Base-by-base conservation (phyloP, 1,140 invertebrate species). In the Pseudomyrmex gracilis region DNA sequence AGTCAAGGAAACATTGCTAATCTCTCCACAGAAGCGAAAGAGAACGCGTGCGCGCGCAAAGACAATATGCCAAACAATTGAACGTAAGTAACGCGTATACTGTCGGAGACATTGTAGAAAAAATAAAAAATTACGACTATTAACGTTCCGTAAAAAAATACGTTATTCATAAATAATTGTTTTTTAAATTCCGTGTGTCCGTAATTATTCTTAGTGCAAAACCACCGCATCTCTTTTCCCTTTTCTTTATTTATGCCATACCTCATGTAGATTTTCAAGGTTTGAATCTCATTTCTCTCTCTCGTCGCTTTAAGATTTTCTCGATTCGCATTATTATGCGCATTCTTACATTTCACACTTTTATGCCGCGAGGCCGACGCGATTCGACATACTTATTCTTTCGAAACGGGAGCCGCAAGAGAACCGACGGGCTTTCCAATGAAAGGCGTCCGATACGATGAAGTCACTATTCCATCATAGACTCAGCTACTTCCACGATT, bases 401-500 rank as follows among this genome's bases (percentile, higher is more conserved):
- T 24, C 66, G 53, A 58, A 80, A 60, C 20, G 10, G 53, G 15
- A 80, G 20, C 20, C 43, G 43, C 22, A 7, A 2, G 49, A 55
- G 49, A 34, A 70, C 20, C 51, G 60, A 51, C 60, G 20, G 12
- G 15, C 68, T 20, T 57, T 60, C 34, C 66, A 43, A 70, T 34
- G 53, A 80, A 58, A 71, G 66, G n/a, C 66, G 22, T 4, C 55
- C 24, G 43, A 53, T 15, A 51, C 43, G 51, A 70, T 45, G 51
- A 60, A 71, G 49, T n/a, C 24, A 74, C 74, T 61, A 74, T 73
- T 63, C 60, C 34, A 64, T 67, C 34, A 34, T 77, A 77, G 13
- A 15, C 47, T 34, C 7, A 34, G 47, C 47, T 61, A 82, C 47
- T 43, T 24, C 17, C 5, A 60, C 47, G 17, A 61, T 82, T 73